These are phyloP conservation scores for Zaprionus ghesquierei DNA, from an alignment of 1,140 invertebrate species.

Conservation along the genomic window DNA sequence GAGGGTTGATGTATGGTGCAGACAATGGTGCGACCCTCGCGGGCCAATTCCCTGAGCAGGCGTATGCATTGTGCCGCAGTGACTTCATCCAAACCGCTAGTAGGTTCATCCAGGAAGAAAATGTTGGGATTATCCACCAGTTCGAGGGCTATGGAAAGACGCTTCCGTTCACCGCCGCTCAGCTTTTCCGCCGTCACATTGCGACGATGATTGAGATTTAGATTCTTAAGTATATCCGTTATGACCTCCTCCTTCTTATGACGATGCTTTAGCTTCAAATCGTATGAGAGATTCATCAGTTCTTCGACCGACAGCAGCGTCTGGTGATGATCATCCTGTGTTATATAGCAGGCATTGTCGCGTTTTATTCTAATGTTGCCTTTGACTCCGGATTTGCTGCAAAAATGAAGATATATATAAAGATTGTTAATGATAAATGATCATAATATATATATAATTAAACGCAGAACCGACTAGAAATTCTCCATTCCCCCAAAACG, in stretches of 20 bases:
- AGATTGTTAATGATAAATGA: too few species aligned
- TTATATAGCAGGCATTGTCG: slow-evolving; percentile 90
- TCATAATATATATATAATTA: too few species aligned
- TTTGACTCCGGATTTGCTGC: slow-evolving; percentile 84
- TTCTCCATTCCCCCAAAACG: neutral
- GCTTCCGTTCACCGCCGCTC: slow-evolving; percentile 90
- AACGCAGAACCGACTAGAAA: too few species aligned
- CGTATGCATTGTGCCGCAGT: slow-evolving; percentile 93
- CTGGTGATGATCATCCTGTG: slow-evolving; percentile 93
- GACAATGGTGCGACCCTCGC: slow-evolving; percentile 88
- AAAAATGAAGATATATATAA: neutral
- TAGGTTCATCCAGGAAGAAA: slow-evolving; percentile 88
- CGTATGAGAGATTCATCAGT: slow-evolving; percentile 91
- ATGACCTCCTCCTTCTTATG: slow-evolving; percentile 79
- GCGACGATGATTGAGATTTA: slow-evolving; percentile 86
- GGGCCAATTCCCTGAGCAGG: slow-evolving; percentile 86
- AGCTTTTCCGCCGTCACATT: slow-evolving; percentile 86
- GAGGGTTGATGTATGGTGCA: slow-evolving; percentile 93
- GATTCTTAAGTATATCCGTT: slow-evolving; percentile 85
- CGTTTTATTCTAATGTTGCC: slow-evolving; percentile 84
- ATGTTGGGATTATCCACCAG: slow-evolving; percentile 93
- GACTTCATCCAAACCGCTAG: slow-evolving; percentile 93
- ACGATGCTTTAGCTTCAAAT: slow-evolving; percentile 87
- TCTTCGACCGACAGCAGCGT: slow-evolving; percentile 92
- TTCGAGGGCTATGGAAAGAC: slow-evolving; percentile 92